Base-by-base conservation (phyloP, 2,888 invertebrate species). In the Capitulum mitella region DNA sequence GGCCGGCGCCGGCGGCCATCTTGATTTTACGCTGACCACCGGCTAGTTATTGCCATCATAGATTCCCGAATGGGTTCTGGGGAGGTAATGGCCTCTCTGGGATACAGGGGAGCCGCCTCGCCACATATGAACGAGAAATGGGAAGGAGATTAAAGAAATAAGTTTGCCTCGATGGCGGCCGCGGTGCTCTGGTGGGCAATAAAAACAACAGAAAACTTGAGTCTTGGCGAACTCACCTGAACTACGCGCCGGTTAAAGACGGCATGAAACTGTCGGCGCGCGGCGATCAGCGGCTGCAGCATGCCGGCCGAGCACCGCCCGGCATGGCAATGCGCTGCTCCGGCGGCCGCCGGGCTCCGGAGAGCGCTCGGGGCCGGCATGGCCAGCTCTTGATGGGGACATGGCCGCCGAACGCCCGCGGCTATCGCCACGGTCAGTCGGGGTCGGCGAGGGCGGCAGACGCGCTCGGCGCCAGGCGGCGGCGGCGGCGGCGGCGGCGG, bases 101-200 rank as follows among this genome's bases (percentile, higher is more conserved):
- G 64, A 70, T n/a, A 19, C 8, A 19, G 1, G 6, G 1, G 19
- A 37, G 37, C 32, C 64, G 64, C 34, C 64, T 34, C 34, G 22
- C 64, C 64, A 70, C 64, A 70, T 70, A 70, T 70, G 64, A 70
- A 70, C 37, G 64, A 70, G 64, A 70, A 70, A 70, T 70, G 37
- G 37, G 37, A 70, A 70, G 64, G 34, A 70, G 64, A 37, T 70
- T 70, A 70, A 70, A 70, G 34, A 70, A n/a, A 70, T 70, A 70
- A 70, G 37, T 70, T 70, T 8, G 64, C 3, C 16, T 22, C 22
- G 64, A 70, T 8, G 8, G 64, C 34, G n/a, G 37, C 10, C 14
- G 61, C 10, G 1, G 32, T 6, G 32, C 61, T 32, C 61, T 12
- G 61, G 61, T 61, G 61, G 37, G 5, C 37, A 19, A 37, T 70